Evolutionary conservation across 2,113 vertebrate genomes (phyloP).

Genomic region (Nymphicus hollandicus): DNA sequence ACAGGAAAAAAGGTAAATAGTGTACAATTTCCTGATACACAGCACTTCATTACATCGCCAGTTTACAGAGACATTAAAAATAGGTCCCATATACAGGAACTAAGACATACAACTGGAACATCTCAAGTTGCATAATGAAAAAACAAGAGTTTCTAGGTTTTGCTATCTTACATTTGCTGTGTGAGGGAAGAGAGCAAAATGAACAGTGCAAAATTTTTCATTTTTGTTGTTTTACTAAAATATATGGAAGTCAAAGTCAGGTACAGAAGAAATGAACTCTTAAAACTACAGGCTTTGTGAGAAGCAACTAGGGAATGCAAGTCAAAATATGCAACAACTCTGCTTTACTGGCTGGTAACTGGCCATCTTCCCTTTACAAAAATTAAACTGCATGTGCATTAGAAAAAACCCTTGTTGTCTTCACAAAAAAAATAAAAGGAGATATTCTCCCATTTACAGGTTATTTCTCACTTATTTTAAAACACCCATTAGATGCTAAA

Average conservation of each 20-base stretch:
- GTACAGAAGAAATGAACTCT: slow-evolving; percentile 21
- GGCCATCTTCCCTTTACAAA: slow-evolving; percentile 52
- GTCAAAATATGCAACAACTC: slow-evolving; percentile 34
- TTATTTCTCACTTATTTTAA: not conserved
- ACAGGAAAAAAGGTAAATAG: slow-evolving; percentile 71
- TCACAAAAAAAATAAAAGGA: slow-evolving; percentile 25
- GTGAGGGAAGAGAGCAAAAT: slow-evolving; percentile 45
- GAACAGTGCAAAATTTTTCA: slow-evolving; percentile 76
- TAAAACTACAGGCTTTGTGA: slow-evolving; percentile 8
- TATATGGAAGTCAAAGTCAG: slow-evolving; percentile 45
- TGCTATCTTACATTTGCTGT: slow-evolving; percentile 54
- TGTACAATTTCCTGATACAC: slow-evolving; percentile 72
- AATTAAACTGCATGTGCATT: slow-evolving; percentile 42
- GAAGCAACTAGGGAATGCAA: slow-evolving; percentile 25
- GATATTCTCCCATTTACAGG: not conserved
- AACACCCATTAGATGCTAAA: slow-evolving; percentile 19
- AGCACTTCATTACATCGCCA: slow-evolving; percentile 71
- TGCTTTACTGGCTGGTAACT: slow-evolving; percentile 48
- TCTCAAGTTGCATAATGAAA: slow-evolving; percentile 63
- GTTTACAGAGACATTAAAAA: slow-evolving; percentile 52
- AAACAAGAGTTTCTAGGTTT: slow-evolving; percentile 27
- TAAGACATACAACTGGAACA: slow-evolving; percentile 59
- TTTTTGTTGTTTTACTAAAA: slow-evolving; percentile 63
- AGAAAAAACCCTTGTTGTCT: slow-evolving; percentile 43
- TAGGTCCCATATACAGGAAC: slow-evolving; percentile 49